These are phyloP conservation scores for Psococerastis gibbosa DNA, from an alignment of 2,888 invertebrate species.

Conservation along the genomic window DNA sequence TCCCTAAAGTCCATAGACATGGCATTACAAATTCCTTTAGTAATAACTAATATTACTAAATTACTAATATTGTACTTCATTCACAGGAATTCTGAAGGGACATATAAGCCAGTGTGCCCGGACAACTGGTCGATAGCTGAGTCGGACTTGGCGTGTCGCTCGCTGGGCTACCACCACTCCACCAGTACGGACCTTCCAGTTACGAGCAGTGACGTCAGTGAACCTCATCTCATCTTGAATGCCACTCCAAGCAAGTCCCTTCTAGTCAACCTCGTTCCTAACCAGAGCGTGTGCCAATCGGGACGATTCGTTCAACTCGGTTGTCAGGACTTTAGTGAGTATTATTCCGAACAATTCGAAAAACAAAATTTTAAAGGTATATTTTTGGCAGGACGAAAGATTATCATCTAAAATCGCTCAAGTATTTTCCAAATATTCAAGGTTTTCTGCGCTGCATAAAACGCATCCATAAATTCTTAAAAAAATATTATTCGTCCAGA, in stretches of 20 bases:
- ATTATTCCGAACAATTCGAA: no score
- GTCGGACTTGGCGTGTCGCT: conserved; percentile 32
- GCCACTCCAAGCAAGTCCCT: conserved; percentile 14
- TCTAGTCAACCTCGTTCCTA: conserved; percentile 29
- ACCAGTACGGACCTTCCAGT: conserved; percentile 11
- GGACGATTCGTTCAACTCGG: conserved; percentile 29
- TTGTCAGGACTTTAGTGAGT: conserved; percentile 35
- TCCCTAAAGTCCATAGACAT: no score
- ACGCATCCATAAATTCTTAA: background rate
- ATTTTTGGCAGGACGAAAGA: no score
- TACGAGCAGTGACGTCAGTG: conserved; percentile 7
- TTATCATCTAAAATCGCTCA: no score
- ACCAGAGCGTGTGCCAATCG: conserved; percentile 26
- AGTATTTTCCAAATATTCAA: no score
- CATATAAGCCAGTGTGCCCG: conserved; percentile 24
- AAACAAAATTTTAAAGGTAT: no score
- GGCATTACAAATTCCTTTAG: no score
- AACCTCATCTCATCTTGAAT: background rate
- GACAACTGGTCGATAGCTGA: conserved; percentile 32
- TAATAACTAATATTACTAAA: no score
- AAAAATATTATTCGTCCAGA: background rate
- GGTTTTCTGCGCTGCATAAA: no score
- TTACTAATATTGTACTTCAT: no score
- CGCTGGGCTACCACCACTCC: conserved; percentile 32
- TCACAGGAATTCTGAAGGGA: background rate